Evolutionary conservation across 1,140 invertebrate species (phyloP).

Genomic region (Amyelois transitella): DNA sequence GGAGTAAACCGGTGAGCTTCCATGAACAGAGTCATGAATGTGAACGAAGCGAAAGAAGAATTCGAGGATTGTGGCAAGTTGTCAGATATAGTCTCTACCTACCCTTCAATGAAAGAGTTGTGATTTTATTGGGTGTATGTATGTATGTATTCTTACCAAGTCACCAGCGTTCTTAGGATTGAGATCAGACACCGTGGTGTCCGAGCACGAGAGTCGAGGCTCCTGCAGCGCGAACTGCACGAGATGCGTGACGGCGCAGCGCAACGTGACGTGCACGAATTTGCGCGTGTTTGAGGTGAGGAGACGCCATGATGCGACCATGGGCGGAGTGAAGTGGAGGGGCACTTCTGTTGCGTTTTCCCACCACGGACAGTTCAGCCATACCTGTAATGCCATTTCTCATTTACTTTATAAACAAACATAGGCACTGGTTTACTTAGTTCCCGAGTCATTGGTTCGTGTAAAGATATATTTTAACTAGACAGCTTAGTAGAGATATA

Average conservation of each 20-base stretch:
- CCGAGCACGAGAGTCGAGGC: constrained; percentile 72
- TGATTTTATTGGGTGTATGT: too few species aligned
- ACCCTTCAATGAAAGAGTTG: too few species aligned
- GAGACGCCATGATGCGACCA: constrained; percentile 85
- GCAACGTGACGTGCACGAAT: constrained; percentile 86
- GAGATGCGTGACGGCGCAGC: constrained; percentile 77
- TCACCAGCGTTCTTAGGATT: constrained; percentile 74
- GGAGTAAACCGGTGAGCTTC: too few species aligned
- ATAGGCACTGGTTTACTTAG: too few species aligned
- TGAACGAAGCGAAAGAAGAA: too few species aligned
- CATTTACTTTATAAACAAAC: too few species aligned
- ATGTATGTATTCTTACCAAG: constrained; percentile 35
- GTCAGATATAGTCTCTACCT: too few species aligned
- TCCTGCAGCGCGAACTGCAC: constrained; percentile 76
- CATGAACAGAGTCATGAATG: too few species aligned
- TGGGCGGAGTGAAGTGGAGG: constrained; percentile 87
- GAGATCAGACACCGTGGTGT: constrained; percentile 77
- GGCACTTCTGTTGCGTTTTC: constrained; percentile 79
- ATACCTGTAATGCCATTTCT: too few species aligned
- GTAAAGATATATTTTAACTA: too few species aligned
- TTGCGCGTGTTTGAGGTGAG: constrained; percentile 88
- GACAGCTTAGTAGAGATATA: background rate
- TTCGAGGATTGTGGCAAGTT: too few species aligned
- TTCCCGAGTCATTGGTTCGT: too few species aligned
- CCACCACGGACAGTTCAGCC: constrained; percentile 84